phyloP scores from a whole-genome alignment of 2,888 invertebrate species.

The Protophormia terraenovae region DNA sequence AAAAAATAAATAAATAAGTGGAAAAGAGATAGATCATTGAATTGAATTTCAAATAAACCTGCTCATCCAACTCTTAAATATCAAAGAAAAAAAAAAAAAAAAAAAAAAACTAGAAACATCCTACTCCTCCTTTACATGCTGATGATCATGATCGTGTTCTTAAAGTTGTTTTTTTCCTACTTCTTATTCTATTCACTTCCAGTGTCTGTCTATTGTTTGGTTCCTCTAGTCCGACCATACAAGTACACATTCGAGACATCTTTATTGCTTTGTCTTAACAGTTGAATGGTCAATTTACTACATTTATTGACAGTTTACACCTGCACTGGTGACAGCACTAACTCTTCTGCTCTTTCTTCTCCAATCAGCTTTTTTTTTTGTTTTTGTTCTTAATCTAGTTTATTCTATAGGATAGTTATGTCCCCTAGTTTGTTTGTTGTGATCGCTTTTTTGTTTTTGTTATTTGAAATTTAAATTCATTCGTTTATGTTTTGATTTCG shows the following conservation, averaged over 20 bases:
- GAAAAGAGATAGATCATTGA: conserved; percentile 25
- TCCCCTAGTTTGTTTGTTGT: background rate
- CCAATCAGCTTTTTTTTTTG: background rate
- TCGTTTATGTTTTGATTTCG: background rate
- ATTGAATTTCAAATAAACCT: conserved; percentile 46
- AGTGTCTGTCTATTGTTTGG: background rate
- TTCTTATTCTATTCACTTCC: background rate
- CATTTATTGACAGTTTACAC: conserved; percentile 77
- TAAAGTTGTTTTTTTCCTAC: background rate
- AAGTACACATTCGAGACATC: conserved; percentile 58
- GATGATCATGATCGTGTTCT: background rate
- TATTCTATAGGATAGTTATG: background rate
- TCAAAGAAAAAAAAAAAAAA: conserved; percentile 8
- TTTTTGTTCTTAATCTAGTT: conserved; percentile 15
- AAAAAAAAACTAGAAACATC: conserved; percentile 15
- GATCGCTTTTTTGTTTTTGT: background rate
- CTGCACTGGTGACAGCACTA: conserved; percentile 73
- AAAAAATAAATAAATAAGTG: background rate
- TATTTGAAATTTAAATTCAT: conserved; percentile 23
- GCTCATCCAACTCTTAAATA: conserved; percentile 38
- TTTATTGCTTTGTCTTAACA: conserved; percentile 68
- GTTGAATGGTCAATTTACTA: conserved; percentile 68
- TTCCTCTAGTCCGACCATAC: background rate
- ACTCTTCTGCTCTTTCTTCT: conserved; percentile 25
- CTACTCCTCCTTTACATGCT: conserved; percentile 37